Evolutionary conservation across 2,888 invertebrate genomes (phyloP), one percentile per base, ranked within the genome.

Genomic region (Coenonympha glycerion): DNA sequence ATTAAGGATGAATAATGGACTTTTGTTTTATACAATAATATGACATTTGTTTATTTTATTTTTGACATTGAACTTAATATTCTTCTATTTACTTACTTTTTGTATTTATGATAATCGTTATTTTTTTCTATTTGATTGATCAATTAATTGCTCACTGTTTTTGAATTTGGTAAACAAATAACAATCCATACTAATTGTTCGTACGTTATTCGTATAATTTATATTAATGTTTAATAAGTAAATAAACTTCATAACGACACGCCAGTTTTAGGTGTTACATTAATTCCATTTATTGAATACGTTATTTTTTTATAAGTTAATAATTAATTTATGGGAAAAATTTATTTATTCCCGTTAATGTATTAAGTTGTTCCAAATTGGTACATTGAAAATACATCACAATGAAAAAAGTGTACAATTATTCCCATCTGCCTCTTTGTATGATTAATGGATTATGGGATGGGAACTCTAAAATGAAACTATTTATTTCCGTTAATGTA

Each of bases 1-100:
- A 18, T 52, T 54, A 44, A 49, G 36, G 9, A 24, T 41, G 44
- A 49, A 45, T 24, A 36, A 52, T 28, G 47, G 28, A 49, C 22
- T 26, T 42, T 11, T 46, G 30, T 11, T 45, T 47, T 44, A 31
- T 18, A 34, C 19, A 36, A 36, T 19, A 6, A 36, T 6, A 36
- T 36, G 4, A 11, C n/a, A 28, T 28, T 15, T 33, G 6, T 33
- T 33, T 33, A 16, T 1, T n/a, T n/a, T 1, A 18, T 4, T 34
- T 19, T 18, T 34, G 34, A 15, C 34, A 4, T 4, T 24, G 24
- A 6, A 24, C 24, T 2, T 24, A 24, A 2, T 2, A 8, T 6
- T 24, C 8, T 9, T 8, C 24, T 24, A 8, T 24, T 3, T 6
- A 24, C 6, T 24, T 24, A 6, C 24, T 6, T 24, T 2, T 2